These are phyloP conservation scores for Turnix velox DNA, from an alignment of 2,113 vertebrate genomes.

Conservation along the genomic window DNA sequence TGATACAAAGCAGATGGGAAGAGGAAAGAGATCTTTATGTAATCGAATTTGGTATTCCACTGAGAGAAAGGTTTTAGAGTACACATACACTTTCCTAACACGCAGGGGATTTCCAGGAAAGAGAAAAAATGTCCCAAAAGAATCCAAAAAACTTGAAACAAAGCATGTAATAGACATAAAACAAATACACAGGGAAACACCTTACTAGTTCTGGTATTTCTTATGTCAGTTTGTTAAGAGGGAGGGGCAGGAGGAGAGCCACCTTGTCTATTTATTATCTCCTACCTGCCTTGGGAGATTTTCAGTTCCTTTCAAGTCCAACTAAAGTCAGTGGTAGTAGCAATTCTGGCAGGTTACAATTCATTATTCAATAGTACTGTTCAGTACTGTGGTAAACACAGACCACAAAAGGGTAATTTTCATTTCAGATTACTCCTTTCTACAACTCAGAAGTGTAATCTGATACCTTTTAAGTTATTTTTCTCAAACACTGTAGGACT, in stretches of 20 bases:
- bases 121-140: not conserved
- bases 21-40: not conserved
- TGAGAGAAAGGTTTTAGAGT: not conserved
- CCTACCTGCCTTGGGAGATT: not conserved
- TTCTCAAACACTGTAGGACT: not conserved
- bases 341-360: not conserved
- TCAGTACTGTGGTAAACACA: not conserved
- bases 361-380: not conserved
- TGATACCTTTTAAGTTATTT: not conserved
- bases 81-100: not conserved
- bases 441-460: not conserved
- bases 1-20: constrained; percentile 39
- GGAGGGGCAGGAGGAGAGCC: not conserved
- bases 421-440: not conserved
- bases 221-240: not conserved
- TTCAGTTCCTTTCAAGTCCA: not conserved
- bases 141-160: not conserved
- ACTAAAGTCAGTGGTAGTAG: not conserved
- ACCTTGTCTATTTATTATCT: not conserved
- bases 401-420: not conserved
- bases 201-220: not conserved
- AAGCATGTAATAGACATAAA: not conserved
- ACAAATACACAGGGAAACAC: not conserved
- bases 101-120: not conserved
- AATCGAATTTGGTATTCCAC: not conserved